Evolutionary conservation across 1,140 invertebrate species (phyloP).

Genomic region (Diabrotica undecimpunctata): DNA sequence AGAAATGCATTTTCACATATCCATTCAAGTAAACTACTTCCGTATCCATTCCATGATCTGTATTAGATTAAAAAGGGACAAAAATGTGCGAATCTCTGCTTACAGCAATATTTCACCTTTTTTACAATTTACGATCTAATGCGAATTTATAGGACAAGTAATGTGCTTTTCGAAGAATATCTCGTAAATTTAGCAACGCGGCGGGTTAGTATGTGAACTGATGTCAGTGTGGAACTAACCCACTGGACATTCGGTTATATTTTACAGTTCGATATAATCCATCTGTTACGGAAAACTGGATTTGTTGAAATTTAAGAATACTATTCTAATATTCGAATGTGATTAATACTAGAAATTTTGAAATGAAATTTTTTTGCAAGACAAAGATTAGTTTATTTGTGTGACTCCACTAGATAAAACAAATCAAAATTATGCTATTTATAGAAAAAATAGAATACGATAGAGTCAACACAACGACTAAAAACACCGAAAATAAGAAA

Average conservation of each 20-base stretch:
- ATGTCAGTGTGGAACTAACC: background rate
- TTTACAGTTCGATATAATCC: background rate
- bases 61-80: conserved; percentile 7
- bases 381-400: too few relatives aligned
- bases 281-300: too few relatives aligned
- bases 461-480: too few relatives aligned
- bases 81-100: conserved; percentile 7
- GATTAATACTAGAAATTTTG: too few relatives aligned
- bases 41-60: background rate
- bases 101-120: conserved; percentile 7
- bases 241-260: background rate
- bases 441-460: too few relatives aligned
- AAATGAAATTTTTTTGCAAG: too few relatives aligned
- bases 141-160: conserved; percentile 14
- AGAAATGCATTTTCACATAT: too few relatives aligned
- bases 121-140: conserved; percentile 6
- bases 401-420: too few relatives aligned
- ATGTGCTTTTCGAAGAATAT: conserved; percentile 7
- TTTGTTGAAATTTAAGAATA: too few relatives aligned
- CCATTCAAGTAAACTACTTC: background rate
- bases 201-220: background rate
- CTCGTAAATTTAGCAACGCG: conserved; percentile 10
- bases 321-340: too few relatives aligned
- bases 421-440: too few relatives aligned
- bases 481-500: too few relatives aligned